Evolutionary conservation across 1,140 invertebrate species (phyloP).

Genomic region (Zeugodacus cucurbitae): DNA sequence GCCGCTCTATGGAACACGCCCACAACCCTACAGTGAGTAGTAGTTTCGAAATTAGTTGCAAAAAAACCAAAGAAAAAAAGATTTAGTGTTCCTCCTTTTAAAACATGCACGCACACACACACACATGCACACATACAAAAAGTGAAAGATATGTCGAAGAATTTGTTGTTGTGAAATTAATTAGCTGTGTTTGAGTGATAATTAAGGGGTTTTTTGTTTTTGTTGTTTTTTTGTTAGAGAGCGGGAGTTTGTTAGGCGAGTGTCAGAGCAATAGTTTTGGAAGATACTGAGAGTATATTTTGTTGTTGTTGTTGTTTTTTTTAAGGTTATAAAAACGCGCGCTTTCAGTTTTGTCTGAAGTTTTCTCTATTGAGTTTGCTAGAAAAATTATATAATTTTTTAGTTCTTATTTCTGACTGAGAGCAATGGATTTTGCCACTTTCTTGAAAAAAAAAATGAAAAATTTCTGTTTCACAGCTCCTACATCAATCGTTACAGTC

Average conservation of each 20-base stretch:
- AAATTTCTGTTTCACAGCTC: neutral
- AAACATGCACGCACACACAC: neutral
- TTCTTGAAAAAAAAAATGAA: neutral
- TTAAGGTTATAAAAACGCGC: no score
- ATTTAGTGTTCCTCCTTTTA: conserved; percentile 16
- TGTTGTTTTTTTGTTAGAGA: no score
- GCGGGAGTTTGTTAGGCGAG: no score
- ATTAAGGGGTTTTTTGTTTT: no score
- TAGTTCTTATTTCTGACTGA: no score
- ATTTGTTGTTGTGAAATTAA: no score
- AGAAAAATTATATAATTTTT: no score
- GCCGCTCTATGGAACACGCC: conserved; percentile 84
- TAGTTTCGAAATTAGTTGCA: conserved; percentile 61
- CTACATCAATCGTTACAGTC: neutral
- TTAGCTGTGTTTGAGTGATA: no score
- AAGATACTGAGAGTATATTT: no score
- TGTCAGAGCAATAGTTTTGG: no score
- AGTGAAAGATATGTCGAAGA: no score
- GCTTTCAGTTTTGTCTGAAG: neutral
- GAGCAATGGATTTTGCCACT: neutral
- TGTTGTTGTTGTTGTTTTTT: neutral
- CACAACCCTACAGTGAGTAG: conserved; percentile 86
- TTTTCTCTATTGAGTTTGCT: no score
- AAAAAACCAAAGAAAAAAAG: conserved; percentile 32
- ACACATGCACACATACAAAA: neutral